Evolutionary conservation across 2,113 vertebrate species (phyloP), one percentile per base, ranked within the genome.

Genomic region (Fulica atra): DNA sequence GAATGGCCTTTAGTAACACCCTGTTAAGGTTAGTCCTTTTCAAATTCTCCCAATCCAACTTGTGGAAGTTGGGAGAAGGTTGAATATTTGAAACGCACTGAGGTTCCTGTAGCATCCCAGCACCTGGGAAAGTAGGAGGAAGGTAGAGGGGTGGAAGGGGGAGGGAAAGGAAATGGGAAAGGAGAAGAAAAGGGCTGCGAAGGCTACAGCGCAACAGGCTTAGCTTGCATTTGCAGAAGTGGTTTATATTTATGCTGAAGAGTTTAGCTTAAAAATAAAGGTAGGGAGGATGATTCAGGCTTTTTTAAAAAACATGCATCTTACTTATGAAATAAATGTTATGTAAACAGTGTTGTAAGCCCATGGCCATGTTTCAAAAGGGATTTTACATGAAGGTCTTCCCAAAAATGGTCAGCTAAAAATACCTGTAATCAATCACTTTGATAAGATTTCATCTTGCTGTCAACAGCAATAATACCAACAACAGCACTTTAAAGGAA

Each of bases 181-280:
- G 71, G 38, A 81, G 35, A 90, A 6, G 38, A 60, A 72, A 5
- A 73, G 24, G 64, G 53, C 20, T 74, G 94, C 57, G 81, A 87
- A 91, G 54, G 87, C 57, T 81, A 54, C n/a, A 91, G 66, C 95
- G 84, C 93, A 94, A 85, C 54, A 96, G 87, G 91, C 81, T 89
- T 93, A 96, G 94, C 92, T 91, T 93, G 93, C 96, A 82, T 56
- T 89, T 94, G 95, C 91, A 89, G 84, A 91, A 92, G 94, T 44
- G 0, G 38, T 85, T 95, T 84, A 4, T 59, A 88, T 50, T 88
- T 81, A 89, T 82, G 86, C 61, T 72, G 48, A 42, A 91, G 44
- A 71, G 11, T 84, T 95, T 82, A 93, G 73, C 70, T 93, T 85
- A 91, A 92, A 94, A 88, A 86, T 74, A 82, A 94, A 87, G 20